Evolutionary conservation across 2,113 vertebrate species (phyloP), one percentile per base, ranked within the genome.

Genomic region (Pardalotus punctatus): DNA sequence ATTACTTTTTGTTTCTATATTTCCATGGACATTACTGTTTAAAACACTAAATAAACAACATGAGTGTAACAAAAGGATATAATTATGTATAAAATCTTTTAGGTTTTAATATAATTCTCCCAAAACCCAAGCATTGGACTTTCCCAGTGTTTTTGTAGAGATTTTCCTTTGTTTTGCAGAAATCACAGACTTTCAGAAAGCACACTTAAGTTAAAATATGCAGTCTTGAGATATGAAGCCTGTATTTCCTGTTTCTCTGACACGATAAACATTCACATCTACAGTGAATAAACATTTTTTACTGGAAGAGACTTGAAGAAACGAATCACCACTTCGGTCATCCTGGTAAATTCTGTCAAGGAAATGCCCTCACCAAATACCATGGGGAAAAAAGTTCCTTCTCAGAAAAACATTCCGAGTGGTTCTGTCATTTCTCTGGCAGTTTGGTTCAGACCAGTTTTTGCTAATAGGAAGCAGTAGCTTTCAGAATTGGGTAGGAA

Each of bases 171-270:
- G 47, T 77, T 88, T 81, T 88, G 38, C 47, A 81, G 80, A 83
- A 88, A 88, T 66, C n/a, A 35, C 33, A 66, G 86, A 36, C 54
- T 91, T 91, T 91, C 40, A 86, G 83, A 94, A 96, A 83, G 42
- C 25, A 73, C 22, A 66, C 83, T 95, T 80, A 43, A 70, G 47
- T 69, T 72, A 94, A 95, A 95, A 82, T 91, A 96, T 54, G 72
- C 91, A 66, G 0, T 93, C 86, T 87, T 78, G 50, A 88, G 82
- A 96, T 88, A 93, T 15, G 47, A 88, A 94, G 72, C 71, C 72
- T 86, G 74, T 94, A 78, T 92, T 96, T 97, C 96, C 96, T 97
- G 93, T 95, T 93, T 90, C 60, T 88, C 64, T 78, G 61, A 70
- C 72, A 92, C 47, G 88, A 88, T 94, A 95, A 97, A 97, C 93